Percentiles rank a stretch among this genome's conserved stretches.
phyloP scores from a whole-genome alignment of 2,797 vertebrate genomes.

The Pangasius macronema region DNA sequence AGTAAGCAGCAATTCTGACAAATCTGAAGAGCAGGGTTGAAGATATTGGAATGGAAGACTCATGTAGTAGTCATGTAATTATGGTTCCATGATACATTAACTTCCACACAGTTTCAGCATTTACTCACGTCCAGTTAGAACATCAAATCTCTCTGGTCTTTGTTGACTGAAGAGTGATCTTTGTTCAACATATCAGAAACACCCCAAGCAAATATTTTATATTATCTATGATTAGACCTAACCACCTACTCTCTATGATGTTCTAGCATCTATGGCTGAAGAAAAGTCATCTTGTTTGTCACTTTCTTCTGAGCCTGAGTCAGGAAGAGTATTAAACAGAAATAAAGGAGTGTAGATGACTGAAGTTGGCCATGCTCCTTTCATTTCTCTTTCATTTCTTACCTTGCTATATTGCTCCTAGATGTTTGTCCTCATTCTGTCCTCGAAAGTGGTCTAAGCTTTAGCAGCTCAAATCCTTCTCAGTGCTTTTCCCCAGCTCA shows the following conservation, averaged over 20 bases:
- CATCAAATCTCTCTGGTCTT: not conserved
- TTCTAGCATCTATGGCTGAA: not conserved
- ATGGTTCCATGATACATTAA: not conserved
- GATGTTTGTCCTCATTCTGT: conserved; percentile 52
- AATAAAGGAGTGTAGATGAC: not conserved
- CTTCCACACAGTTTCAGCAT: not conserved
- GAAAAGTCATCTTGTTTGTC: not conserved
- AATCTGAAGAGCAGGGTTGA: not conserved
- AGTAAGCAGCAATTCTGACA: not conserved
- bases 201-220: not conserved
- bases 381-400: not conserved
- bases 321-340: not conserved
- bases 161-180: not conserved
- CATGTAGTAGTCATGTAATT: not conserved
- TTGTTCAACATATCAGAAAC: not conserved
- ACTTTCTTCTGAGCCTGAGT: not conserved
- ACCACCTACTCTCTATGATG: not conserved
- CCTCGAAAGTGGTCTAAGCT: conserved; percentile 35
- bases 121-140: not conserved
- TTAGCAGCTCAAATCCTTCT: conserved; percentile 49
- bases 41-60: not conserved
- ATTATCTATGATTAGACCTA: not conserved
- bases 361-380: too few relatives aligned
- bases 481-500: conserved; percentile 20
- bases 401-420: not conserved